Conservation (phyloP, 1,140 invertebrate genomes). For the Cryptotermes secundus region DNA sequence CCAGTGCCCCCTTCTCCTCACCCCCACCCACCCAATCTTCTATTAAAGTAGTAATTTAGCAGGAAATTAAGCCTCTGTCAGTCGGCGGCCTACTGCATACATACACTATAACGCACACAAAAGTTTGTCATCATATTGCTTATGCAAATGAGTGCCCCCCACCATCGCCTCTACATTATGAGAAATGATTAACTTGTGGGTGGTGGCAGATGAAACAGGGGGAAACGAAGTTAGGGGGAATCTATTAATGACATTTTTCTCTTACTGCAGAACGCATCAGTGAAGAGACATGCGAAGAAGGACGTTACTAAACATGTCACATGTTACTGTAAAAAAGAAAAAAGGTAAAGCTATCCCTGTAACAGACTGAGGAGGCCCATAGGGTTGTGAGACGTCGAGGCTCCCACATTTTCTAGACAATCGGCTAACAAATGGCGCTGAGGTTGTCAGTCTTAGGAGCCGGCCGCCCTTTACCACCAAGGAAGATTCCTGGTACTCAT, state of each 20-base stretch:
- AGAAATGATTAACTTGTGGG: slow-evolving; percentile 30
- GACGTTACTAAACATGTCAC: background rate
- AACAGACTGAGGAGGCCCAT: too few species aligned
- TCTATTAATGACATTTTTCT: slow-evolving; percentile 6
- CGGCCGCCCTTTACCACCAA: too few species aligned
- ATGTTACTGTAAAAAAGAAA: too few species aligned
- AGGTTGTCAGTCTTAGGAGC: too few species aligned
- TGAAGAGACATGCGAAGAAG: background rate
- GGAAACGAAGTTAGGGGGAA: background rate
- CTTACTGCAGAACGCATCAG: background rate
- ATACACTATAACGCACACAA: background rate
- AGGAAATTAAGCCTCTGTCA: slow-evolving; percentile 54
- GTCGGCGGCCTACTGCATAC: background rate
- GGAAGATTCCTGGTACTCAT: too few species aligned
- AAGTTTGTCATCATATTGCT: slow-evolving; percentile 26
- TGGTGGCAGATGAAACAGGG: slow-evolving; percentile 15
- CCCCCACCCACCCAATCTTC: slow-evolving; percentile 52
- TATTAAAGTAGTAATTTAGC: slow-evolving; percentile 58
- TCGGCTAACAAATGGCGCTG: too few species aligned
- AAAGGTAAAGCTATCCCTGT: too few species aligned
- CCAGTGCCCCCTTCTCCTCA: slow-evolving; percentile 54
- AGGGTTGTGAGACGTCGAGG: too few species aligned
- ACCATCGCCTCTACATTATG: background rate
- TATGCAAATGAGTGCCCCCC: slow-evolving; percentile 26
- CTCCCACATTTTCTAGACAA: too few species aligned